These are phyloP conservation scores for Megaceryle alcyon DNA, from an alignment of 2,797 vertebrate genomes.

Conservation along the genomic window DNA sequence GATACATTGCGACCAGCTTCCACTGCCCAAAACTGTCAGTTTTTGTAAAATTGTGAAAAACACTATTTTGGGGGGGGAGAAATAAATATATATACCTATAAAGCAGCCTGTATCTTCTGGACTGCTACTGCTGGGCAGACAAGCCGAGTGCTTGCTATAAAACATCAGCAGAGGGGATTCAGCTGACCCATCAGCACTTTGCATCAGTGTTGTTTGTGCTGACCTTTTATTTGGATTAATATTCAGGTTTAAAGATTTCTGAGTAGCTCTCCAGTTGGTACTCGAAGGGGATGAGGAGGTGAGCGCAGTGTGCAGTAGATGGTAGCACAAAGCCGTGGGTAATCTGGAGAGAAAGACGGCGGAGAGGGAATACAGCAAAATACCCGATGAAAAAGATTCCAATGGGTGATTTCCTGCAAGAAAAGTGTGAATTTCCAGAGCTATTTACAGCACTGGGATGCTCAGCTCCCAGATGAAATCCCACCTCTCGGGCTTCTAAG, in stretches of 20 bases:
- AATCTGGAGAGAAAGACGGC: not conserved
- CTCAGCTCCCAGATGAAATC: not conserved
- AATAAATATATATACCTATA: not conserved
- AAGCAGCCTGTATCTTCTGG: not conserved
- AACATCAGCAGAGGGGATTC: not conserved
- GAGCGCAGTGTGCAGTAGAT: not conserved
- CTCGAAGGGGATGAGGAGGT: not conserved
- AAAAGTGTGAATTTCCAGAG: not conserved
- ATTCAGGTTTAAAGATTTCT: not conserved
- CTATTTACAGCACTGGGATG: not conserved
- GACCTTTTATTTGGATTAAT: not conserved
- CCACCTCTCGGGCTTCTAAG: not conserved
- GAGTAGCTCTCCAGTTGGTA: not conserved
- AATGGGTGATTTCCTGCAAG: not conserved
- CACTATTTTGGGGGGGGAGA: no score
- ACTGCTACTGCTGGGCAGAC: not conserved
- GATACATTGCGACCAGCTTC: not conserved
- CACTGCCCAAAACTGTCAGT: not conserved
- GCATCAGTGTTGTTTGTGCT: not conserved
- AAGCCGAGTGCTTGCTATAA: not conserved
- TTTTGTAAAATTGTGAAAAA: not conserved
- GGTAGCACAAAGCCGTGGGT: not conserved
- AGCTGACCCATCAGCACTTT: not conserved
- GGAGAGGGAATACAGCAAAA: not conserved
- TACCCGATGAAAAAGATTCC: fast-evolving